Conservation (phyloP, 64 coral and sea anemone species). For the Pocillopora damicornis region DNA sequence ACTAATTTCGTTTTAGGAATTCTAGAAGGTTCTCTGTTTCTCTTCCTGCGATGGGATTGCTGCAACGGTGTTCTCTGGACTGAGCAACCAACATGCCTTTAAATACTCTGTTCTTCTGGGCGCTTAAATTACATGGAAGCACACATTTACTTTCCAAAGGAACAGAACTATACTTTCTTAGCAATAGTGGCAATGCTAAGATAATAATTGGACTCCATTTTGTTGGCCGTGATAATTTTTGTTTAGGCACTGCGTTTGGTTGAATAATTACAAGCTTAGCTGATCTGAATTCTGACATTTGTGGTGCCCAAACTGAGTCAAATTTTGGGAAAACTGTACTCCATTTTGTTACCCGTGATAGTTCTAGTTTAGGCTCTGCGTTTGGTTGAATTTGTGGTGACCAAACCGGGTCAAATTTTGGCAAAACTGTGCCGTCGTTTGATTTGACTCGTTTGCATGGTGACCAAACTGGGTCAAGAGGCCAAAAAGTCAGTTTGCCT, state of each 20-base stretch:
- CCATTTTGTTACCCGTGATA: too few species aligned
- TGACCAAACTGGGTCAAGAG: slow-evolving; percentile 6
- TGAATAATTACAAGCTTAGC: slow-evolving; percentile 39
- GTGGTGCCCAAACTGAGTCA: background rate
- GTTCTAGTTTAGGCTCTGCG: too few species aligned
- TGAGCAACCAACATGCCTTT: slow-evolving; percentile 40
- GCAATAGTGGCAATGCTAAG: slow-evolving; percentile 45
- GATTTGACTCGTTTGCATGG: slow-evolving; percentile 16
- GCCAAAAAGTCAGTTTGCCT: too few species aligned
- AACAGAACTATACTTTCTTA: slow-evolving; percentile 49
- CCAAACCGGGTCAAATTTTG: slow-evolving; percentile 60
- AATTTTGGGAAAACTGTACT: too few species aligned
- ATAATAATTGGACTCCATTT: slow-evolving; percentile 54
- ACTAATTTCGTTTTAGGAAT: too few species aligned
- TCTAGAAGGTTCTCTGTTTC: too few species aligned
- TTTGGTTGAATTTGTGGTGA: background rate
- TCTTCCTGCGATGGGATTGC: background rate
- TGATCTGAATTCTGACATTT: slow-evolving; percentile 10
- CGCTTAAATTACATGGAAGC: slow-evolving; percentile 52
- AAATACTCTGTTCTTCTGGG: slow-evolving; percentile 49
- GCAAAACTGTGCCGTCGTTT: slow-evolving; percentile 48
- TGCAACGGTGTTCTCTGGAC: slow-evolving; percentile 29
- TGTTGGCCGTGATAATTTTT: slow-evolving; percentile 50
- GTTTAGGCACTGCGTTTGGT: slow-evolving; percentile 33
- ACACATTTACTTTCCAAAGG: slow-evolving; percentile 46